Evolutionary conservation across 2,888 invertebrate species (phyloP), one percentile per base, ranked within the genome.

Genomic region (Dryococelus australis): DNA sequence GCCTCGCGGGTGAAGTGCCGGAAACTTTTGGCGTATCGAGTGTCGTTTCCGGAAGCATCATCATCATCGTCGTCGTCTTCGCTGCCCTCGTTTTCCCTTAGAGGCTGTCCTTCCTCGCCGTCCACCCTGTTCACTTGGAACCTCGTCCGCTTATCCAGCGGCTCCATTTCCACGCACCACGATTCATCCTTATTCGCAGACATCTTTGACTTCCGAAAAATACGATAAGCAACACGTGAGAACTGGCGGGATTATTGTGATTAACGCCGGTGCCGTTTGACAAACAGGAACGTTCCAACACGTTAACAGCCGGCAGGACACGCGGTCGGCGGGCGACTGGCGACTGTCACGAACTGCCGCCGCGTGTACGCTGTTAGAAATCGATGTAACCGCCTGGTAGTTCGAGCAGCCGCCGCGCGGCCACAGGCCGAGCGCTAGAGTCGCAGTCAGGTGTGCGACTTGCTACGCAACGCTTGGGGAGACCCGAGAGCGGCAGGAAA

Each of bases 1-100:
- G 97, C 98, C 93, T 98, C 98, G 87, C 97, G 93, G 35, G 98
- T 98, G 92, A 97, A 96, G 91, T 97, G 97, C 89, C 97, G 94
- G 92, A 97, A 97, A 92, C 96, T 97, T 92, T 96, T 96, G 9
- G 94, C 95, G 93, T 96, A 96, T 92, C 95, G 95, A 24, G 96
- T 95, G 91, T 96, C 95, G 88, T 94, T 93, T 10, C 85, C 88
- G 89, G 94, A 92, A 90, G 93, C 91, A 87, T 92, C 92, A 88
- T 93, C 93, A 88, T 92, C 92, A 86, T 92, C 92, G 84, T 92
- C 91, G 85, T 91, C 91, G 84, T 84, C 85, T 87, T 92, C 92
- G 88, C 93, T 93, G 26, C 88, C 88, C 35, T 88, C 89, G 84
- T 78, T 35, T 12, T 86, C 79, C n/a, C 87, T 85, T 5, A 87